A percentile compares a stretch with the other conserved stretches of the same genome.
phyloP scores from a whole-genome alignment of 2,888 invertebrate species.

The Agriopis aurantiaria region DNA sequence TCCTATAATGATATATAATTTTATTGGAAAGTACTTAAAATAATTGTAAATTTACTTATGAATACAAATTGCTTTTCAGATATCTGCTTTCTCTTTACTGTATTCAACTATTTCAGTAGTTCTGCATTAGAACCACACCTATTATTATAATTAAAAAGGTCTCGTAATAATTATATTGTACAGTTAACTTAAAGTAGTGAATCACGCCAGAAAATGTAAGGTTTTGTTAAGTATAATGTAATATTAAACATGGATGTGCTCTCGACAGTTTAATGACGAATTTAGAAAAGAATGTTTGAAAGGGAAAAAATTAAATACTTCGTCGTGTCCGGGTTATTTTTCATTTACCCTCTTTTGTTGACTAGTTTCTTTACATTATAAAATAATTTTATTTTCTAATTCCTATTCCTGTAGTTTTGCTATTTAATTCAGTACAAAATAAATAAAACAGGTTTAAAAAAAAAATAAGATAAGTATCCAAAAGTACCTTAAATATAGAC shows the following conservation, averaged over 20 bases:
- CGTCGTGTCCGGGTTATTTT: constrained; percentile 83
- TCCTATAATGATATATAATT: constrained; percentile 12
- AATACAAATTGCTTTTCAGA: constrained; percentile 35
- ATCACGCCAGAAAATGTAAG: constrained; percentile 83
- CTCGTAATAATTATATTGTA: constrained; percentile 85
- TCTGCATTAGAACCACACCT: constrained; percentile 74
- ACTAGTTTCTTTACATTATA: constrained; percentile 39
- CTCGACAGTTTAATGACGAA: constrained; percentile 85
- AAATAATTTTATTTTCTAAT: neutral
- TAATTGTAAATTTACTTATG: constrained; percentile 17
- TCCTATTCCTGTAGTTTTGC: too few relatives aligned
- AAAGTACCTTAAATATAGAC: too few relatives aligned
- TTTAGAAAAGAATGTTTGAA: constrained; percentile 86
- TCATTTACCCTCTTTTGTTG: constrained; percentile 57
- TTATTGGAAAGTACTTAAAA: constrained; percentile 61
- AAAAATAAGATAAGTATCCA: too few relatives aligned
- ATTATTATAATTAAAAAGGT: constrained; percentile 80
- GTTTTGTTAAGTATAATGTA: constrained; percentile 84
- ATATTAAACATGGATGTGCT: constrained; percentile 84
- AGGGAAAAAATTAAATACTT: constrained; percentile 85
- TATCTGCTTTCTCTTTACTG: constrained; percentile 40
- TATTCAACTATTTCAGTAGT: constrained; percentile 73
- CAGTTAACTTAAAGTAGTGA: constrained; percentile 85
- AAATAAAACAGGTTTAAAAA: too few relatives aligned
- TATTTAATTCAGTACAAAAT: too few relatives aligned